Percentiles rank a stretch among this genome's conserved stretches.
phyloP scores from a whole-genome alignment of 2,113 vertebrate genomes.

The Elephas maximus region DNA sequence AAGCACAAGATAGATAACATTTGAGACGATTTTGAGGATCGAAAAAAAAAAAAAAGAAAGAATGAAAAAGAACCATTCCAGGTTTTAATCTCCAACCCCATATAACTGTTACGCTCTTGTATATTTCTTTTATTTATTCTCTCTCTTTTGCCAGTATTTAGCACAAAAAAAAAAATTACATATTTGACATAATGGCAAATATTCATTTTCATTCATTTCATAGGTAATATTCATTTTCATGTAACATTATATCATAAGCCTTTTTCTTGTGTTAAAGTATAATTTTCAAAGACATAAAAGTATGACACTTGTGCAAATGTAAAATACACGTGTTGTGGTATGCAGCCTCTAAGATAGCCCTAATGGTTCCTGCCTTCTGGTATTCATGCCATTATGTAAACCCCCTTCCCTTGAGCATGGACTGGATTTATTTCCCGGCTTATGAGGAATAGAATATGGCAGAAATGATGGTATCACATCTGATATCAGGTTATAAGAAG shows the following conservation, averaged over 20 bases:
- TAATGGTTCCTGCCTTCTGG: background rate
- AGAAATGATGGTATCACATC: background rate
- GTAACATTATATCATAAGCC: background rate
- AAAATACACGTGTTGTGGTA: background rate
- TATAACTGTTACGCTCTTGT: background rate
- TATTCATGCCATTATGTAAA: background rate
- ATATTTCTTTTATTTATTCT: background rate
- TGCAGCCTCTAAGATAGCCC: background rate
- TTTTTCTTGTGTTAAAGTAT: background rate
- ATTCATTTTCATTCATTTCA: background rate
- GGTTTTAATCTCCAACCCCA: background rate
- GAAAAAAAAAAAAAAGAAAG: background rate
- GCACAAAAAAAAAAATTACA: background rate
- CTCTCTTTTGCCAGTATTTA: background rate
- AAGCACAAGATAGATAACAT: background rate
- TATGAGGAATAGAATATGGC: background rate
- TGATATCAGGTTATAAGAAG: background rate
- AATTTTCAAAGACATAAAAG: slow-evolving; percentile 28
- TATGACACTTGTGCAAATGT: background rate
- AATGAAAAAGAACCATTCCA: background rate
- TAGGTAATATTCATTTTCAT: background rate
- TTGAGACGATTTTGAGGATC: background rate
- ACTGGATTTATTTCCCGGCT: background rate
- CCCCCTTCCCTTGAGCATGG: background rate
- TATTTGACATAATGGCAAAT: slow-evolving; percentile 6